A percentile compares a stretch with the other conserved stretches of the same genome.
Evolutionary conservation across 1,140 invertebrate genomes (phyloP).

Genomic region (Cyrtorhinus lividipennis): DNA sequence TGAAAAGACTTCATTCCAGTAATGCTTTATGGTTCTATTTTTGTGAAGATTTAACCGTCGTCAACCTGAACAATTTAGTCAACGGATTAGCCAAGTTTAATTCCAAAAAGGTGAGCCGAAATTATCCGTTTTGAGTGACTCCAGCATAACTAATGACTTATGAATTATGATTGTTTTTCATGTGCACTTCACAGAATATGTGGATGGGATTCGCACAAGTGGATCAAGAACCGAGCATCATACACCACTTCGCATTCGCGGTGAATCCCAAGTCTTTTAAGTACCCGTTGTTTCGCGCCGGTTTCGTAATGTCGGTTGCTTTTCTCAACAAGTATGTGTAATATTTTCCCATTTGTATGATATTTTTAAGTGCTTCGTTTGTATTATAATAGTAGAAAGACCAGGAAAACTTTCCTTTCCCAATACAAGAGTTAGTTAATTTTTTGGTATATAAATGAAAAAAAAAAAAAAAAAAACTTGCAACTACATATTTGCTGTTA

Average conservation of each 20-base stretch:
- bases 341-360: neutral
- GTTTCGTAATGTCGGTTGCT: constrained; percentile 53
- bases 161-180: constrained; percentile 11
- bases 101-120: constrained; percentile 35
- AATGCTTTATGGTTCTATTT: constrained; percentile 46
- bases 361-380: too few species aligned
- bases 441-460: too few species aligned
- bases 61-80: constrained; percentile 39
- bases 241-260: constrained; percentile 68
- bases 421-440: constrained; percentile 27
- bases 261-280: constrained; percentile 51
- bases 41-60: constrained; percentile 45
- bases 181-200: constrained; percentile 34
- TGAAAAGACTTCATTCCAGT: constrained; percentile 28
- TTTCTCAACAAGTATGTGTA: constrained; percentile 48
- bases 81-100: constrained; percentile 36
- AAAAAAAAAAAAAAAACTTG: too few species aligned
- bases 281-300: constrained; percentile 66
- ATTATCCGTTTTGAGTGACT: too few species aligned
- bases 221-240: constrained; percentile 67
- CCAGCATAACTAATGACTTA: constrained; percentile 15
- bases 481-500: constrained; percentile 30
- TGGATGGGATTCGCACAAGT: constrained; percentile 59
- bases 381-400: too few species aligned
- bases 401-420: too few species aligned